Evolutionary conservation across 2,888 invertebrate genomes (phyloP).

Genomic region (Arenicola marina): DNA sequence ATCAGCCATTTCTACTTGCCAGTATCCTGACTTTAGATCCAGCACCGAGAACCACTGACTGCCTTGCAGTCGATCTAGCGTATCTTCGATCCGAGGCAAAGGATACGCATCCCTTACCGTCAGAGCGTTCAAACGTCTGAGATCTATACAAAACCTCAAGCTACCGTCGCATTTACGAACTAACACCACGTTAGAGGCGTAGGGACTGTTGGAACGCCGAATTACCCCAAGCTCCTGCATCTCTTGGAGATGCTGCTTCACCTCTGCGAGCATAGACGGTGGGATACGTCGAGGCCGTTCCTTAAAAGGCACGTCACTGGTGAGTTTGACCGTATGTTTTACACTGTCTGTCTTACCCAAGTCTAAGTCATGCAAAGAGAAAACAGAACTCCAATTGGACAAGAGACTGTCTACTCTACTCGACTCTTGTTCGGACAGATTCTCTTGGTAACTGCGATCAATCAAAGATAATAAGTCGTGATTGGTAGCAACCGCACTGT

Average conservation of each 20-base stretch:
- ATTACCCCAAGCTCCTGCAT: neutral
- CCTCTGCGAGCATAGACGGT: neutral
- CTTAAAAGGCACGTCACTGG: neutral
- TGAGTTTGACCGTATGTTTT: neutral
- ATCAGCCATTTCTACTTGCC: neutral
- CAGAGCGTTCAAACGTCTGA: neutral
- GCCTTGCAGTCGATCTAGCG: neutral
- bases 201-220: neutral
- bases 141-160: neutral
- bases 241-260: neutral
- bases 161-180: neutral
- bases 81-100: neutral
- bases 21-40: neutral
- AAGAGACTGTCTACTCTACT: too few species aligned
- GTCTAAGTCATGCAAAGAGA: neutral
- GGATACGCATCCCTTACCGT: conserved; percentile 1
- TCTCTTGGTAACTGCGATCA: too few species aligned
- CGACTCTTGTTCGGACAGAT: too few species aligned
- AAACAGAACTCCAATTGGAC: too few species aligned
- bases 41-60: neutral
- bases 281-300: neutral
- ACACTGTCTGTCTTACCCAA: neutral
- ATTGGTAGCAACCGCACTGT: too few species aligned
- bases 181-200: neutral
- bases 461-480: too few species aligned